phyloP scores from a whole-genome alignment of 2,888 invertebrate species.

The Ennomos quercinarius region DNA sequence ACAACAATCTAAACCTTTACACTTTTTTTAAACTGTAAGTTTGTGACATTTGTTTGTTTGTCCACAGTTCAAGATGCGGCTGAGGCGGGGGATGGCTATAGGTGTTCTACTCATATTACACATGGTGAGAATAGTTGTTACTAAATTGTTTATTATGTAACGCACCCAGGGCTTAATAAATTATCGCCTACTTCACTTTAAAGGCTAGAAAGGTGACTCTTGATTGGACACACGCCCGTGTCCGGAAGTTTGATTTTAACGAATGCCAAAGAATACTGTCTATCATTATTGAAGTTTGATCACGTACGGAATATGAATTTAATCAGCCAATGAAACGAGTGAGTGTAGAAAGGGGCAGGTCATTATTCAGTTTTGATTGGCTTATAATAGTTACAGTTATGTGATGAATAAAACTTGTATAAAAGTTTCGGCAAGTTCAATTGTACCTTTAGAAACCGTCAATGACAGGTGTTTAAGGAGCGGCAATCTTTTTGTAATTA shows the following conservation, averaged over 20 bases:
- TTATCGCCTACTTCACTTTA: too few species aligned
- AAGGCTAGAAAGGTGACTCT: neutral
- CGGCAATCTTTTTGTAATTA: too few species aligned
- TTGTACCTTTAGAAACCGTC: too few species aligned
- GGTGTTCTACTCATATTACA: conserved; percentile 77
- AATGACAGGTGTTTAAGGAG: too few species aligned
- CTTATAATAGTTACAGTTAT: neutral
- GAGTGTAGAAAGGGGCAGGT: conserved; percentile 25
- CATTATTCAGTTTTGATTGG: conserved; percentile 15
- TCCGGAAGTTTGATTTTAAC: conserved; percentile 23
- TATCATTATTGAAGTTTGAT: conserved; percentile 34
- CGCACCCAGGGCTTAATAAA: too few species aligned
- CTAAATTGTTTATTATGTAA: neutral
- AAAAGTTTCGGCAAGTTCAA: too few species aligned
- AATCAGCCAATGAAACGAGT: conserved; percentile 43
- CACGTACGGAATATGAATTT: conserved; percentile 43
- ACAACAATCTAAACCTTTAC: too few species aligned
- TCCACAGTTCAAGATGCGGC: conserved; percentile 78
- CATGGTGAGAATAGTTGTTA: conserved; percentile 64
- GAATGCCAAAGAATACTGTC: conserved; percentile 15
- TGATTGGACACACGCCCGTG: conserved; percentile 13
- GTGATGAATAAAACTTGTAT: neutral
- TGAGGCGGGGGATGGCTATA: conserved; percentile 67
- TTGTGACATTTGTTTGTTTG: conserved; percentile 47
- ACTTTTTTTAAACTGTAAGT: neutral